phyloP scores from a whole-genome alignment of 64 coral and sea anemone species.

The Catalaphyllia jardinei region DNA sequence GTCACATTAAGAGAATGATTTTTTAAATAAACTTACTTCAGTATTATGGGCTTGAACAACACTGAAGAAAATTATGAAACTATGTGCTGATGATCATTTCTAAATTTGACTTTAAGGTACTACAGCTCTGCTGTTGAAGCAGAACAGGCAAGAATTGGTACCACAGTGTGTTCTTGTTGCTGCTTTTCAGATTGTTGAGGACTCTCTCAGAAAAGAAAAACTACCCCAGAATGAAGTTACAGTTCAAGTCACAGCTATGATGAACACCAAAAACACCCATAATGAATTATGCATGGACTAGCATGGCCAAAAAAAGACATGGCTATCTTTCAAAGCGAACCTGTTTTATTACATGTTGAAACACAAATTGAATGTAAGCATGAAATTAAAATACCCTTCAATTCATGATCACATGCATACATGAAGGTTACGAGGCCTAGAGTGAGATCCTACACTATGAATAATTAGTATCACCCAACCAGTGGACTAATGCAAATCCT shows the following conservation, averaged over 20 bases:
- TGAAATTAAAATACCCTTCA: not conserved
- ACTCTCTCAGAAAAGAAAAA: not conserved
- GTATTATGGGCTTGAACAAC: too few relatives aligned
- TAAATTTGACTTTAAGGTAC: not conserved
- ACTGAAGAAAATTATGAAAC: too few relatives aligned
- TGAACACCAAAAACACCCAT: conserved; percentile 7
- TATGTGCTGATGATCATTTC: too few relatives aligned
- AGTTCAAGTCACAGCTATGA: conserved; percentile 10
- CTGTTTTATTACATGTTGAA: not conserved
- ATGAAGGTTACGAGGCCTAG: too few relatives aligned
- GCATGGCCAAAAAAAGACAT: not conserved
- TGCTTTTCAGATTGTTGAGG: not conserved
- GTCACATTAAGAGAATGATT: too few relatives aligned
- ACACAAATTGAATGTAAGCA: not conserved
- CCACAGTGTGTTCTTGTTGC: not conserved
- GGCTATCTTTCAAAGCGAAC: conserved; percentile 23
- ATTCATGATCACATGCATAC: too few relatives aligned
- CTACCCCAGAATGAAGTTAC: not conserved
- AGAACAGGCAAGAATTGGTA: not conserved
- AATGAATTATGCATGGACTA: not conserved
- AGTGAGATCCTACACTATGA: too few relatives aligned
- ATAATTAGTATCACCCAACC: too few relatives aligned
- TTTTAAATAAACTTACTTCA: too few relatives aligned
- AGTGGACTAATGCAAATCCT: too few relatives aligned
- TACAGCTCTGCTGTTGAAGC: conserved; percentile 8